phyloP scores from a whole-genome alignment of 2,888 invertebrate genomes.

The Notodromas monacha region DNA sequence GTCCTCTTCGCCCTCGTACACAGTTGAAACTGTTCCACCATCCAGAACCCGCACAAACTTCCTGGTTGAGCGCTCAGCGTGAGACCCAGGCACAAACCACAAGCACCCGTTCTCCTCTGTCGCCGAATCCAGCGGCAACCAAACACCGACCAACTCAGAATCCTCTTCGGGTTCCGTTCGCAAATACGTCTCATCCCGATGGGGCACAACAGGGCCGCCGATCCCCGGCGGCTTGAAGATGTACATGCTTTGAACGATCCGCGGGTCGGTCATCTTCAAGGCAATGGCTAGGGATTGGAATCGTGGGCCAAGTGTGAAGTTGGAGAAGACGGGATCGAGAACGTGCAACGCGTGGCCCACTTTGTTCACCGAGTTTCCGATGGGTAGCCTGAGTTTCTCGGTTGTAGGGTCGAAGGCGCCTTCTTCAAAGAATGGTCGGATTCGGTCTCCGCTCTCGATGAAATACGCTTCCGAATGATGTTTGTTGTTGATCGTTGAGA shows the following conservation, averaged over 20 bases:
- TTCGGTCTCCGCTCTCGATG: slow-evolving; percentile 61
- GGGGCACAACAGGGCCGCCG: slow-evolving; percentile 45
- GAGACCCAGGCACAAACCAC: slow-evolving; percentile 66
- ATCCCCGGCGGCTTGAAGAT: slow-evolving; percentile 80
- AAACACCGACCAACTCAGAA: slow-evolving; percentile 44
- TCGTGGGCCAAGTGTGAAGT: slow-evolving; percentile 46
- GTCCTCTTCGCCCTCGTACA: too few relatives aligned
- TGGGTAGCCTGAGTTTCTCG: slow-evolving; percentile 34
- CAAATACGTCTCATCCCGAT: slow-evolving; percentile 55
- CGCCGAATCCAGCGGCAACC: slow-evolving; percentile 85
- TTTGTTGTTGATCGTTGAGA: too few relatives aligned
- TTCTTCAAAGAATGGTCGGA: slow-evolving; percentile 62
- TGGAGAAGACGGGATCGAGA: slow-evolving; percentile 40
- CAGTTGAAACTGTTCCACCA: too few relatives aligned
- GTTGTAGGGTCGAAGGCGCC: slow-evolving; percentile 41
- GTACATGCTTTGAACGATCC: slow-evolving; percentile 80
- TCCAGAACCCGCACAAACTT: too few relatives aligned
- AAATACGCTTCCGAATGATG: slow-evolving; percentile 68
- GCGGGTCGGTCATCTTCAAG: slow-evolving; percentile 39
- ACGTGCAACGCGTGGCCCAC: slow-evolving; percentile 64
- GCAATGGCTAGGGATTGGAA: slow-evolving; percentile 39
- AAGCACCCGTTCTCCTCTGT: slow-evolving; percentile 75
- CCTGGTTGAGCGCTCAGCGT: slow-evolving; percentile 19
- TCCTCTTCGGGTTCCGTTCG: slow-evolving; percentile 57
- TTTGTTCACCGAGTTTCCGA: slow-evolving; percentile 24